These are phyloP conservation scores for Oceanites oceanicus DNA, from an alignment of 2,113 vertebrate species.

Conservation along the genomic window DNA sequence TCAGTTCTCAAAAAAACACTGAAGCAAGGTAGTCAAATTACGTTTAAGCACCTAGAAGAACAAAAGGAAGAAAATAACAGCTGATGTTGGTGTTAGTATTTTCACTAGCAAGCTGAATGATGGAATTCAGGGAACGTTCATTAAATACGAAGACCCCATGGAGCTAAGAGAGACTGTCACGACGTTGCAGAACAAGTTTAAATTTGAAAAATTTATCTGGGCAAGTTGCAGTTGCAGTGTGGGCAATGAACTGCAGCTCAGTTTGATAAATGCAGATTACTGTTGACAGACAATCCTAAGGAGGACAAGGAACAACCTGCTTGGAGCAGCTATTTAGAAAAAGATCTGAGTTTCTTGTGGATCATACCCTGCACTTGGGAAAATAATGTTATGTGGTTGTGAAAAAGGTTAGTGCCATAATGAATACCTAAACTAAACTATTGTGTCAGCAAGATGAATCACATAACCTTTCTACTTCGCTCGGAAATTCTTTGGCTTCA, in stretches of 20 bases:
- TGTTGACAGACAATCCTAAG: neutral
- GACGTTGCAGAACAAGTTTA: neutral
- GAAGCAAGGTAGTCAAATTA: neutral
- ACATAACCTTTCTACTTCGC: neutral
- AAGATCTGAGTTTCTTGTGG: neutral
- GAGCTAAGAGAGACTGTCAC: neutral
- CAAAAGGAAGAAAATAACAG: neutral
- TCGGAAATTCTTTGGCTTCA: constrained; percentile 8
- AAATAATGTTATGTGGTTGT: neutral
- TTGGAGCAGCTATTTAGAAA: neutral
- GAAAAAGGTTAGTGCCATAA: neutral
- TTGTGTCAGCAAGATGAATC: neutral
- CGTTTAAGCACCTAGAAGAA: neutral
- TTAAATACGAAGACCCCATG: neutral
- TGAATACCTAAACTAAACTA: neutral
- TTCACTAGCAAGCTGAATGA: neutral
- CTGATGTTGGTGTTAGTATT: neutral
- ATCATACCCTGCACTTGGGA: neutral
- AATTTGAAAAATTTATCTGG: neutral
- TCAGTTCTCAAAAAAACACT: neutral
- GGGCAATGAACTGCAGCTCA: neutral
- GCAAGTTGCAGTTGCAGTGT: neutral
- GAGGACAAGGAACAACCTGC: neutral
- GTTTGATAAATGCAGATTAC: neutral
- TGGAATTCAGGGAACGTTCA: neutral